Conservation (phyloP, 1,140 invertebrate species). For the Trichonephila clavipes region DNA sequence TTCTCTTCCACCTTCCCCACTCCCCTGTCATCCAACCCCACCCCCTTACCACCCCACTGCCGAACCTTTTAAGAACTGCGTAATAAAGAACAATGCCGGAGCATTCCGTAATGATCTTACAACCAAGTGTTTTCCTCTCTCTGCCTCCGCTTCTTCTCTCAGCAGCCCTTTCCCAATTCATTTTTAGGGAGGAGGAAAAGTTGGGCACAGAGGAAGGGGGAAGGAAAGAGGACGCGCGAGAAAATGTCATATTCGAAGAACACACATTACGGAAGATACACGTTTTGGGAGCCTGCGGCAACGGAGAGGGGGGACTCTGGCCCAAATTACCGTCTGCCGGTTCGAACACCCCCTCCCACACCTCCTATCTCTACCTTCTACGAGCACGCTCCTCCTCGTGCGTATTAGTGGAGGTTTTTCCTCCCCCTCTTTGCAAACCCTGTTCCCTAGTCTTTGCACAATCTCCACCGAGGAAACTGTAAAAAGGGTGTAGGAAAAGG, state of each 20-base stretch:
- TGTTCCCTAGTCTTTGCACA: background rate
- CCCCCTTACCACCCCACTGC: background rate
- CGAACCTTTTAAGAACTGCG: constrained; percentile 71
- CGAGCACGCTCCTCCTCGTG: background rate
- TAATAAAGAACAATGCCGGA: constrained; percentile 72
- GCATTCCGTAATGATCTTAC: constrained; percentile 67
- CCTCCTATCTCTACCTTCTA: background rate
- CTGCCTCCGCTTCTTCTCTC: background rate
- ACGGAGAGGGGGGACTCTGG: background rate
- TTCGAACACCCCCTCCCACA: constrained; percentile 34
- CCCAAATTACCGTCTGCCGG: constrained; percentile 68
- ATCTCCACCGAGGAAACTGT: background rate
- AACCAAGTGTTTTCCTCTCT: constrained; percentile 59
- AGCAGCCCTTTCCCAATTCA: constrained; percentile 39
- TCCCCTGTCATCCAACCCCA: no score
- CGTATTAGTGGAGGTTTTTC: constrained; percentile 43
- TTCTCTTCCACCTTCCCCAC: background rate
- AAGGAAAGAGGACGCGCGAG: constrained; percentile 46
- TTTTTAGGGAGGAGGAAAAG: constrained; percentile 55
- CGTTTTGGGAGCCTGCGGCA: constrained; percentile 59
- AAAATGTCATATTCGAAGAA: constrained; percentile 76
- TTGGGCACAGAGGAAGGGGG: background rate
- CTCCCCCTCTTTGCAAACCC: constrained; percentile 20
- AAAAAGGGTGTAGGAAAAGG: background rate
- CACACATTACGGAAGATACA: constrained; percentile 76